Base-by-base conservation (phyloP, 2,888 invertebrate genomes). In the Cephus sareptanus region DNA sequence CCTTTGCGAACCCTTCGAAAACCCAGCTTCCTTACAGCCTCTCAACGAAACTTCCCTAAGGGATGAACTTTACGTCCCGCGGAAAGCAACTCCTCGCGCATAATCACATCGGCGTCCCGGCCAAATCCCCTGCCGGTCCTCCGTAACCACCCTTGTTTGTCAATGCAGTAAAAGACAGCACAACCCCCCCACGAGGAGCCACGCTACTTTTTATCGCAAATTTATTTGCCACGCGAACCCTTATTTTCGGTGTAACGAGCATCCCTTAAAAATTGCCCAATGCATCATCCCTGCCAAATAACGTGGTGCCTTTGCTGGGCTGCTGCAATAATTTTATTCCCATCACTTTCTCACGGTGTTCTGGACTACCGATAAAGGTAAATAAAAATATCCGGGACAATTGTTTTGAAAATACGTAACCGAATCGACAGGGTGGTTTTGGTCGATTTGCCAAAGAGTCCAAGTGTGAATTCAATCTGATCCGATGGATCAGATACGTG, bases 41-140 rank as follows among this genome's bases (percentile, higher is more conserved):
- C 40, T 56, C 40, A 9, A 81, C 82, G 40, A 84, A 84, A 81
- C 82, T 81, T 77, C 81, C 80, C 81, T 71, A 12, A 76, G 80
- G 83, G 81, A 83, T 83, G 80, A 83, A 83, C 82, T 84, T 83
- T 79, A 56, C 40, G 40, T 56, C 40, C 40, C 40, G 40, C 40
- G 23, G 40, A 56, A 56, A 56, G 40, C 40, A 56, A 56, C 40
- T 56, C 23, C 40, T 56, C 23, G 40, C 40, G 40, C 40, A 56
- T 56, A 56, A 56, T 56, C 23, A 56, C 40, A 56, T 56, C 40
- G 23, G 40, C 40, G 40, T 56, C 40, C 40, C 23, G 2, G 40
- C 40, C 40, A 23, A 56, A 56, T 56, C 40, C 40, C 40, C 23
- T 23, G 23, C 40, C 40, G 40, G 23, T 23, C 40, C 23, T 56